A percentile compares a stretch with the other conserved stretches of the same genome.
phyloP scores from a whole-genome alignment of 2,797 vertebrate genomes.

The Neoniphon sammara region DNA sequence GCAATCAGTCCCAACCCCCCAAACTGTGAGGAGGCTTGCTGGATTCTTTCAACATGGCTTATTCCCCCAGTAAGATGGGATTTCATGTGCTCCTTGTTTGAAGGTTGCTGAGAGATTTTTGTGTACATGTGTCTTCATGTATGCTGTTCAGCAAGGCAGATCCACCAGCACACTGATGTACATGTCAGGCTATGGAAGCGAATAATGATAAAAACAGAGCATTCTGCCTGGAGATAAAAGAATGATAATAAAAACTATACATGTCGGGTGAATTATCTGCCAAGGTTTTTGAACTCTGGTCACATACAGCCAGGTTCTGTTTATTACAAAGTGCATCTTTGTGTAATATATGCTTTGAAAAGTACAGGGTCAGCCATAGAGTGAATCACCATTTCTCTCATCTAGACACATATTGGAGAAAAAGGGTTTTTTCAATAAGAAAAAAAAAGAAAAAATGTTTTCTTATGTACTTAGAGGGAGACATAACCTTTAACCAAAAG shows the following conservation, averaged over 20 bases:
- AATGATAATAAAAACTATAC: conserved; percentile 36
- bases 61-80: conserved; percentile 33
- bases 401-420: conserved; percentile 47
- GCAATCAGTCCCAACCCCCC: conserved; percentile 26
- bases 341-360: conserved; percentile 67
- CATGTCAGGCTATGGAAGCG: conserved; percentile 45
- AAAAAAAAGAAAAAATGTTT: conserved; percentile 27
- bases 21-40: neutral
- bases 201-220: conserved; percentile 45
- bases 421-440: neutral
- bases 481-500: conserved; percentile 12
- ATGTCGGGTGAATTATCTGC: conserved; percentile 46
- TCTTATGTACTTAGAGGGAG: conserved; percentile 34
- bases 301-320: conserved; percentile 41
- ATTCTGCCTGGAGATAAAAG: conserved; percentile 20
- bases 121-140: conserved; percentile 40
- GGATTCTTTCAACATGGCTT: conserved; percentile 42
- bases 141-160: conserved; percentile 25
- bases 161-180: conserved; percentile 40
- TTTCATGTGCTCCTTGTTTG: conserved; percentile 36
- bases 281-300: conserved; percentile 45
- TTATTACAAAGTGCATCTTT: conserved; percentile 47
- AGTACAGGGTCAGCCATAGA: conserved; percentile 27
- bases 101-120: conserved; percentile 42
- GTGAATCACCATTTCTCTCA: conserved; percentile 49